These are phyloP conservation scores for Enteromius fasciolatus DNA, from an alignment of 2,797 vertebrate species.

Conservation along the genomic window DNA sequence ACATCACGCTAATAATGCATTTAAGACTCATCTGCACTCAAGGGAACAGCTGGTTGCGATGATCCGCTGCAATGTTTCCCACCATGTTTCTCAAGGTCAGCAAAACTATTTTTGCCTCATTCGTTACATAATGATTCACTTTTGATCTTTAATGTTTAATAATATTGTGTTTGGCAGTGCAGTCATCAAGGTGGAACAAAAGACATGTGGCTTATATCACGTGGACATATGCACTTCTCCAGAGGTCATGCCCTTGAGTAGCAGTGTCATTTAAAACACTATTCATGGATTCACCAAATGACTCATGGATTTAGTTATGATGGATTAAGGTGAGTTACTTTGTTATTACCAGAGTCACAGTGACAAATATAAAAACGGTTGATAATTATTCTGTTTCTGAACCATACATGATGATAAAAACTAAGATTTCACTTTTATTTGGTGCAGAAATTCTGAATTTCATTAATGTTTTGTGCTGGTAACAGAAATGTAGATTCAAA, in stretches of 20 bases:
- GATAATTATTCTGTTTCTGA: not conserved
- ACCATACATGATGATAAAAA: not conserved
- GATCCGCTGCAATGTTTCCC: slow-evolving; percentile 61
- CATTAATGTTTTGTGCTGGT: not conserved
- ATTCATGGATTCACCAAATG: not conserved
- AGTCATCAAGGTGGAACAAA: slow-evolving; percentile 9
- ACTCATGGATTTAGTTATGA: not conserved
- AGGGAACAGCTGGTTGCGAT: slow-evolving; percentile 70
- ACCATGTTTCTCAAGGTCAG: slow-evolving; percentile 57
- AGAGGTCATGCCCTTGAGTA: slow-evolving; percentile 29
- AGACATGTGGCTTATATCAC: slow-evolving; percentile 1
- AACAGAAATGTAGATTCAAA: not conserved
- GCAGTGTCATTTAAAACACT: slow-evolving; percentile 29
- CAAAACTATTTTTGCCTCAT: slow-evolving; percentile 14
- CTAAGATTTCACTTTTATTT: not conserved
- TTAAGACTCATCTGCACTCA: slow-evolving; percentile 65
- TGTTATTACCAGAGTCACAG: not conserved
- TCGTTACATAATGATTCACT: slow-evolving; percentile 53
- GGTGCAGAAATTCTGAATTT: not conserved
- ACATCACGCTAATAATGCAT: slow-evolving; percentile 57
- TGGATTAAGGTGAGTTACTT: not conserved
- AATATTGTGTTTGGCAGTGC: slow-evolving; percentile 33
- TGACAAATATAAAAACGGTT: not conserved
- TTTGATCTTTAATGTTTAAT: slow-evolving; percentile 48
- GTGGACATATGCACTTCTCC: not conserved